A percentile compares a stretch with the other conserved stretches of the same genome.
Evolutionary conservation across 2,113 vertebrate genomes (phyloP).

Genomic region (Mesembrinibis cayennensis): DNA sequence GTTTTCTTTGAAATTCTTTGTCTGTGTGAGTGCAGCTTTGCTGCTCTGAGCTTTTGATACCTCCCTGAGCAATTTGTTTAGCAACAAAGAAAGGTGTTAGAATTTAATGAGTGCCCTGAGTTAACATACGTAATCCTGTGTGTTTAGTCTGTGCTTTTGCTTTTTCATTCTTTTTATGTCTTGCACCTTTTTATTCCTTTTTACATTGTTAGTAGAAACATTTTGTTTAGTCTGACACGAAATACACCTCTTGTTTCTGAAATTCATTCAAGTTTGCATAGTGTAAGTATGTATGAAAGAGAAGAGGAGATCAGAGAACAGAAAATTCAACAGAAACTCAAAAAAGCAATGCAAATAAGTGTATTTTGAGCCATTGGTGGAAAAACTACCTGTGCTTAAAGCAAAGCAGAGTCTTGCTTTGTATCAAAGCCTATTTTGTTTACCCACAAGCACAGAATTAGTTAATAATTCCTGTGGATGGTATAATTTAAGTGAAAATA

Average conservation of each 20-base stretch:
- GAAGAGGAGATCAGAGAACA: not conserved
- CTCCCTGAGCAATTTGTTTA: constrained; percentile 54
- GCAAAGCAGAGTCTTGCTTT: not conserved
- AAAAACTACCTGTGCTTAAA: not conserved
- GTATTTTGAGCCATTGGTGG: not conserved
- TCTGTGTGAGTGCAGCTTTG: not conserved
- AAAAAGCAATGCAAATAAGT: not conserved
- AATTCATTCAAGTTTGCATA: not conserved
- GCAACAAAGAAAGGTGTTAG: constrained; percentile 55
- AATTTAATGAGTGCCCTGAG: constrained; percentile 36
- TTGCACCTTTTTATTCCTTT: not conserved
- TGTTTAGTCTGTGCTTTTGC: constrained; percentile 19
- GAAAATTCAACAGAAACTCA: not conserved
- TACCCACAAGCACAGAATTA: not conserved
- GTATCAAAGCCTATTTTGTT: not conserved
- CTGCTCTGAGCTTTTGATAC: constrained; percentile 33
- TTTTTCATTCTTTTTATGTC: not conserved
- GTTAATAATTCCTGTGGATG: not conserved
- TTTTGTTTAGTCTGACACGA: constrained; percentile 16
- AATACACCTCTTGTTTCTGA: not conserved
- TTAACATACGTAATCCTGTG: not conserved
- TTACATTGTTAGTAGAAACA: not conserved
- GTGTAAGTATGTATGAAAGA: not conserved
- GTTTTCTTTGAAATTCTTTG: constrained; percentile 2
- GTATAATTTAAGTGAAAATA: not conserved